Conservation (phyloP, 2,113 vertebrate genomes). For the Catagonus wagneri region DNA sequence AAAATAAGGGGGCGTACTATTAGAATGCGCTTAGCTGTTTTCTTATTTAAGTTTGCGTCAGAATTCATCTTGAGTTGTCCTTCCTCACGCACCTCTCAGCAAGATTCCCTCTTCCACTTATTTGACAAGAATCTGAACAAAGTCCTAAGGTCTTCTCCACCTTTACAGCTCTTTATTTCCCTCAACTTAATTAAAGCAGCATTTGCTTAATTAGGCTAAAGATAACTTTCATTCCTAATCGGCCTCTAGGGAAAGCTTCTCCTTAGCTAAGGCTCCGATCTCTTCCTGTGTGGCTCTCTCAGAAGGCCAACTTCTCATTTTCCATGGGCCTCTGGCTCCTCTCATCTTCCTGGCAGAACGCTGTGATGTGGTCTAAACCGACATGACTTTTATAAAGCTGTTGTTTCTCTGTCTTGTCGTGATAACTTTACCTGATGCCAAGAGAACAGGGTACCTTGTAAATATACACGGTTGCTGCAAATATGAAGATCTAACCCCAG, state of each 20-base stretch:
- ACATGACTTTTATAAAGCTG: neutral
- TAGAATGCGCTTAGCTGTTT: neutral
- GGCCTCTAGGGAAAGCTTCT: neutral
- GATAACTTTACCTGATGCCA: neutral
- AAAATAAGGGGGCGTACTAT: neutral
- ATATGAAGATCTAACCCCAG: neutral
- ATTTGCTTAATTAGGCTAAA: slow-evolving; percentile 43
- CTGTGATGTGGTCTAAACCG: neutral
- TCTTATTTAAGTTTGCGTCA: neutral
- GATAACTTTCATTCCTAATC: neutral
- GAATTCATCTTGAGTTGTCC: neutral
- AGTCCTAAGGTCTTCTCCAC: neutral
- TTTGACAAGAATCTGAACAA: slow-evolving; percentile 24
- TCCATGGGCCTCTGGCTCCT: neutral
- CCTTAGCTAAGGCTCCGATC: neutral
- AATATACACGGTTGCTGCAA: neutral
- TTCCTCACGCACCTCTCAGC: neutral
- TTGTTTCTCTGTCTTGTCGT: neutral
- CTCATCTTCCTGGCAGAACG: neutral
- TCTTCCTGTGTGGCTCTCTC: neutral
- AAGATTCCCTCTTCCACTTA: neutral
- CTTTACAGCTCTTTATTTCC: neutral
- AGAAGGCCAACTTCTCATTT: neutral
- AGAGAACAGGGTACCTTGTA: neutral
- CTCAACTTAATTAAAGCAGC: neutral